Conservation (phyloP, 2,888 invertebrate species). For the Thymelicus acteon region DNA sequence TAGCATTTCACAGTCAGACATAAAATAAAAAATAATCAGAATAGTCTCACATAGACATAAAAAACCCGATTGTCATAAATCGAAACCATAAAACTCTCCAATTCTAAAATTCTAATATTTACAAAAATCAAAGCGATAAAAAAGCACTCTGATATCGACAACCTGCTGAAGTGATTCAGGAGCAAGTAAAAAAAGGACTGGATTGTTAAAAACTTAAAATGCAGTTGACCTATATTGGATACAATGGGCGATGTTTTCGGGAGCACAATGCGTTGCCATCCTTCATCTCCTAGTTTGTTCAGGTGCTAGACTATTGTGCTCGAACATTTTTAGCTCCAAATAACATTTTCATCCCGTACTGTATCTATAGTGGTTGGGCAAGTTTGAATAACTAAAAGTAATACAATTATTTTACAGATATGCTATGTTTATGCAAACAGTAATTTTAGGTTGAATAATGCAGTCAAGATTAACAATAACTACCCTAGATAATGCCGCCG, state of each 20-base stretch:
- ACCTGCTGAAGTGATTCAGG: slow-evolving; percentile 29
- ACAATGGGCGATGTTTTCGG: slow-evolving; percentile 72
- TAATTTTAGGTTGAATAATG: too few species aligned
- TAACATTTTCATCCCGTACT: slow-evolving; percentile 8
- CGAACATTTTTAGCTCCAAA: slow-evolving; percentile 47
- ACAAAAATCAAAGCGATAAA: neutral
- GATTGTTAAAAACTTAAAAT: slow-evolving; percentile 59
- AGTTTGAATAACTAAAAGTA: neutral
- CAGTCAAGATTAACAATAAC: too few species aligned
- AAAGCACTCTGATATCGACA: slow-evolving; percentile 6
- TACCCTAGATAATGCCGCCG: too few species aligned
- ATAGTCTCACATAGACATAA: too few species aligned
- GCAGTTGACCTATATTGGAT: slow-evolving; percentile 67
- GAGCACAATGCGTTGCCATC: slow-evolving; percentile 67
- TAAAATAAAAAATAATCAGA: too few species aligned
- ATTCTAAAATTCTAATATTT: neutral
- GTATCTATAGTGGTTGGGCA: neutral
- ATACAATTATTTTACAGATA: too few species aligned
- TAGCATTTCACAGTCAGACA: too few species aligned
- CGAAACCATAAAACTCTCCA: too few species aligned
- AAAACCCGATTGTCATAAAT: too few species aligned
- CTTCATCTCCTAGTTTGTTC: slow-evolving; percentile 63
- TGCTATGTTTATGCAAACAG: too few species aligned
- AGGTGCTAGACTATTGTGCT: slow-evolving; percentile 61
- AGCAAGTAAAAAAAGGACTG: slow-evolving; percentile 34